Evolutionary conservation across 2,797 vertebrate species (phyloP).

Genomic region (Microctenopoma steveboyesi): DNA sequence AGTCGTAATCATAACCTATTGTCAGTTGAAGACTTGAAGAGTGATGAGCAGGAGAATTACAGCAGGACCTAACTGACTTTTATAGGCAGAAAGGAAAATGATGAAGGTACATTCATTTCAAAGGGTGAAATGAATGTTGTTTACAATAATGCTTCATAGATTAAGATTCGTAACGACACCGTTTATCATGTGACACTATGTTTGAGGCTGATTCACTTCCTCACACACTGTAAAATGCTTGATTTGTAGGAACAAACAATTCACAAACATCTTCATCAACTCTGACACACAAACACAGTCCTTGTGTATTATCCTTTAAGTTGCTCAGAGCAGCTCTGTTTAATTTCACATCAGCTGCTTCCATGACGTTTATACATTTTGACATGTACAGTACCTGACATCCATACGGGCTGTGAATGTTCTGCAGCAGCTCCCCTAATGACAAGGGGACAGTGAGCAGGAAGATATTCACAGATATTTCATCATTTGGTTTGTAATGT

Average conservation of each 20-base stretch:
- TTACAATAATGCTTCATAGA: neutral
- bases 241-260: neutral
- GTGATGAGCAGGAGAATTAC: conserved; percentile 16
- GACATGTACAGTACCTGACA: conserved; percentile 2
- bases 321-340: conserved; percentile 4
- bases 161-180: neutral
- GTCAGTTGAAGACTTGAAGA: conserved; percentile 11
- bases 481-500: conserved; percentile 63
- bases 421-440: conserved; percentile 10
- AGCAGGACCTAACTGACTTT: conserved; percentile 15
- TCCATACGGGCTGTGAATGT: neutral
- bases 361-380: neutral
- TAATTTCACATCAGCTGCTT: conserved; percentile 10
- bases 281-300: neutral
- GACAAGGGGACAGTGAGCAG: conserved; percentile 13
- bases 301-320: conserved; percentile 8
- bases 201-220: no score
- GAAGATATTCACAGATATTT: conserved; percentile 56
- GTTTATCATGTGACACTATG: neutral
- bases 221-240: conserved; percentile 14
- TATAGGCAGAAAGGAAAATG: neutral
- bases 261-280: neutral
- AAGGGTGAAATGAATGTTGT: no score
- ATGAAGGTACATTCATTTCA: no score
- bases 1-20: conserved; percentile 25